These are phyloP conservation scores for Caenorhabditis sp. DNA, from an alignment of 2,888 invertebrate species.

Conservation along the genomic window DNA sequence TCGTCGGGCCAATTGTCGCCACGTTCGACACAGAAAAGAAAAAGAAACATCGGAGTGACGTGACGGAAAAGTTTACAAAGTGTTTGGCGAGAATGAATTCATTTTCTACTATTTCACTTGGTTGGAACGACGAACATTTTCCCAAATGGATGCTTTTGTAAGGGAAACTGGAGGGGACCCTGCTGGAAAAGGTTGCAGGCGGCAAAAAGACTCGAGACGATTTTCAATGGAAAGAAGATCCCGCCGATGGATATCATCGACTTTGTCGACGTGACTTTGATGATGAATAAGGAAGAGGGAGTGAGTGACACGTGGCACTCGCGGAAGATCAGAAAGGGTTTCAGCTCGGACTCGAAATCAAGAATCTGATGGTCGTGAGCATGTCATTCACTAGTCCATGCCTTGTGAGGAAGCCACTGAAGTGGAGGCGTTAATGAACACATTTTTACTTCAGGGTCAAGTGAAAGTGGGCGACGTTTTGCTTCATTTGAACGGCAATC, in stretches of 20 bases:
- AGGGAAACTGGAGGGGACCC: background rate
- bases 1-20: constrained; percentile 33
- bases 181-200: constrained; percentile 1
- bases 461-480: constrained; percentile 44
- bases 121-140: constrained; percentile 9
- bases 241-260: constrained; percentile 28
- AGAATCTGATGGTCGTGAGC: constrained; percentile 13
- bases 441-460: constrained; percentile 25
- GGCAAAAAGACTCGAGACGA: constrained; percentile 25
- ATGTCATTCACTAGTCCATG: constrained; percentile 21
- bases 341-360: constrained; percentile 43
- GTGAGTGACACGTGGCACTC: background rate
- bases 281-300: constrained; percentile 31
- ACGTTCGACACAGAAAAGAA: constrained; percentile 23
- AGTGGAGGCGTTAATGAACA: too few species aligned
- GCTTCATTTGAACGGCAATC: constrained; percentile 30
- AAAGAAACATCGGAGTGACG: constrained; percentile 30
- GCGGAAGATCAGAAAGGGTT: background rate
- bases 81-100: background rate
- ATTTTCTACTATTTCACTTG: constrained; percentile 24
- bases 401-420: too few species aligned
- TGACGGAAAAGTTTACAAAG: background rate
- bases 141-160: constrained; percentile 38
- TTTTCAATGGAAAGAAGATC: constrained; percentile 26
- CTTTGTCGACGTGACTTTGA: background rate